A percentile compares a stretch with the other conserved stretches of the same genome.
phyloP scores from a whole-genome alignment of 2,797 vertebrate genomes.

The Gymnothorax javanicus region DNA sequence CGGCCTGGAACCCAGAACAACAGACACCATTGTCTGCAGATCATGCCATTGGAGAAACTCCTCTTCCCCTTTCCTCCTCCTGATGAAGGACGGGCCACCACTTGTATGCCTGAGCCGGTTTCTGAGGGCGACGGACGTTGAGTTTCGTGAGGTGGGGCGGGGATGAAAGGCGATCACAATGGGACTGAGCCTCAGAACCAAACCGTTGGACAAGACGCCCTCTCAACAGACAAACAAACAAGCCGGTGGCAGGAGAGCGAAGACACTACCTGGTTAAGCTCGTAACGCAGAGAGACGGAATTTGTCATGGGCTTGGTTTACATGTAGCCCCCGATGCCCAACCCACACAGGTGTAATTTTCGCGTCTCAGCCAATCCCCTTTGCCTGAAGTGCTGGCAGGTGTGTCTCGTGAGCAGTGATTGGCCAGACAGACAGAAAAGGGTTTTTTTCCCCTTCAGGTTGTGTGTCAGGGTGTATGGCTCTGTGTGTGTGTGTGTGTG shows the following conservation, averaged over 20 bases:
- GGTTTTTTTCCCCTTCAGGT: conserved; percentile 11
- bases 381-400: conserved; percentile 72
- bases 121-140: conserved; percentile 46
- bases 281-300: conserved; percentile 84
- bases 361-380: conserved; percentile 76
- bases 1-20: conserved; percentile 68
- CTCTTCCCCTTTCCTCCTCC: conserved; percentile 70
- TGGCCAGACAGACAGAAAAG: conserved; percentile 63
- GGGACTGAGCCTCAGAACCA: conserved; percentile 31
- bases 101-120: conserved; percentile 50
- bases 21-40: conserved; percentile 66
- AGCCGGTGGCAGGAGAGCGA: conserved; percentile 42
- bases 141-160: conserved; percentile 57
- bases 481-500: conserved; percentile 34
- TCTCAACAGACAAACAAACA: conserved; percentile 43
- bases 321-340: conserved; percentile 69
- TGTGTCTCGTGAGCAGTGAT: conserved; percentile 66
- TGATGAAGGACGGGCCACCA: conserved; percentile 71
- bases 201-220: conserved; percentile 46
- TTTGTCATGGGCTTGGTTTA: conserved; percentile 87
- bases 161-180: conserved; percentile 33
- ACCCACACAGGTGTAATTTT: conserved; percentile 82
- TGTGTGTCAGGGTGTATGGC: conserved; percentile 14
- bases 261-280: conserved; percentile 76
- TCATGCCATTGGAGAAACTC: conserved; percentile 60